A percentile compares a stretch with the other conserved stretches of the same genome.
Evolutionary conservation across 53 echinoderm and acorn worm species (phyloP).

Genomic region (Patiria pectinifera): DNA sequence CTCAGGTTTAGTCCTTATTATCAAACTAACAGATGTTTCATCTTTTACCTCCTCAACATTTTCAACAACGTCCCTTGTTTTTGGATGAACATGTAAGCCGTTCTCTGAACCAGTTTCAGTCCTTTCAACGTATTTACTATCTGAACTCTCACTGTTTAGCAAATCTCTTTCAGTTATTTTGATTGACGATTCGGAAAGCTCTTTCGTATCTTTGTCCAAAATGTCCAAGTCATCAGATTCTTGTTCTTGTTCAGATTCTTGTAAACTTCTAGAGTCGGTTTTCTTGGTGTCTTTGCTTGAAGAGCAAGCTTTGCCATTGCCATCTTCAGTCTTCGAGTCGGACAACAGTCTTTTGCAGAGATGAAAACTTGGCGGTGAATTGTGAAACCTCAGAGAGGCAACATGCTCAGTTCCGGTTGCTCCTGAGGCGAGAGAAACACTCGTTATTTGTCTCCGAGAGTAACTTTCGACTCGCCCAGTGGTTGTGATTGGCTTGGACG

Average conservation of each 20-base stretch:
- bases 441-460: not conserved
- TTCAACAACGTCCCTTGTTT: not conserved
- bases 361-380: not conserved
- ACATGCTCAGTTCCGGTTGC: not conserved
- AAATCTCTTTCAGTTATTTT: not conserved
- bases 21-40: not conserved
- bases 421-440: not conserved
- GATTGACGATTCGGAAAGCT: not conserved
- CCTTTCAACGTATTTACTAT: not conserved
- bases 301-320: not conserved
- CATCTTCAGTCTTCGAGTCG: not conserved
- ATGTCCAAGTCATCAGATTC: not conserved
- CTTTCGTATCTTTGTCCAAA: not conserved
- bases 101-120: not conserved
- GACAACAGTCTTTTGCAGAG: not conserved
- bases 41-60: not conserved
- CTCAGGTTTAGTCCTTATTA: conserved; percentile 7
- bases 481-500: not conserved
- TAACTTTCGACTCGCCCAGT: not conserved
- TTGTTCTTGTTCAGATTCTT: not conserved
- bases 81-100: not conserved
- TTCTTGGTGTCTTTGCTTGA: not conserved
- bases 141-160: not conserved
- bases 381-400: not conserved
- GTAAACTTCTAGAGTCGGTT: not conserved